Conservation (phyloP, 37 sponge, comb jelly and placozoan species). For the Halichondria panicea region DNA sequence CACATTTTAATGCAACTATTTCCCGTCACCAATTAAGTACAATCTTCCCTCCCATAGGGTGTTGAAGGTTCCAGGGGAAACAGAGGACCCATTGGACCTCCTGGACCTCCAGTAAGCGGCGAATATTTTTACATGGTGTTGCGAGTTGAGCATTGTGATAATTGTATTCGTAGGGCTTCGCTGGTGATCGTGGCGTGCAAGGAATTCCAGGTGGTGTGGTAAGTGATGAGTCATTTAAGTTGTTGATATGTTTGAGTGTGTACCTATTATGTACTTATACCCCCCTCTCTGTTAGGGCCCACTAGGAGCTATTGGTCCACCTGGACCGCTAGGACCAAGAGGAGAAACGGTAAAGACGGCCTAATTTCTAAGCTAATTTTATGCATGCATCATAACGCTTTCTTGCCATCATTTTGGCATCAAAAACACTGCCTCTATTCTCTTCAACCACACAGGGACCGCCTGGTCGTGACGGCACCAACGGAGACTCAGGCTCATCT, state of each 20-base stretch:
- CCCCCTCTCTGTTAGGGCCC: conserved; percentile 35
- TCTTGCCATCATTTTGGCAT: not conserved
- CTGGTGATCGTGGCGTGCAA: conserved; percentile 33
- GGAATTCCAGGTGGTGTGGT: conserved; percentile 36
- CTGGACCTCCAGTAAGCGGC: conserved; percentile 56
- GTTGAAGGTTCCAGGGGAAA: conserved; percentile 47
- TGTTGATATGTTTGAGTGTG: too few relatives aligned
- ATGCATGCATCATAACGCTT: not conserved
- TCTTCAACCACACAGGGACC: conserved; percentile 13
- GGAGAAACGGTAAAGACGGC: conserved; percentile 46
- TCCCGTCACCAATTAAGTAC: not conserved
- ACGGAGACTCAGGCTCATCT: conserved; percentile 44
- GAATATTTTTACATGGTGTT: not conserved
- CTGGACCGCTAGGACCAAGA: conserved; percentile 38
- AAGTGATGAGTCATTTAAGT: not conserved
- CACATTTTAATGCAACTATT: not conserved
- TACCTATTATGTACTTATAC: not conserved
- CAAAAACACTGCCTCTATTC: not conserved
- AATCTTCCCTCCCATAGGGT: conserved; percentile 21
- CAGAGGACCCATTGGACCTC: conserved; percentile 39
- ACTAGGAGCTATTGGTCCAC: conserved; percentile 39
- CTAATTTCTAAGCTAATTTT: too few relatives aligned
- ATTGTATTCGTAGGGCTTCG: conserved; percentile 14
- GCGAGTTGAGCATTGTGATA: not conserved
- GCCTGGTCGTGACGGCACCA: conserved; percentile 45